Base-by-base conservation (phyloP, 1,140 invertebrate genomes). In the Macrocentrus cingulum region DNA sequence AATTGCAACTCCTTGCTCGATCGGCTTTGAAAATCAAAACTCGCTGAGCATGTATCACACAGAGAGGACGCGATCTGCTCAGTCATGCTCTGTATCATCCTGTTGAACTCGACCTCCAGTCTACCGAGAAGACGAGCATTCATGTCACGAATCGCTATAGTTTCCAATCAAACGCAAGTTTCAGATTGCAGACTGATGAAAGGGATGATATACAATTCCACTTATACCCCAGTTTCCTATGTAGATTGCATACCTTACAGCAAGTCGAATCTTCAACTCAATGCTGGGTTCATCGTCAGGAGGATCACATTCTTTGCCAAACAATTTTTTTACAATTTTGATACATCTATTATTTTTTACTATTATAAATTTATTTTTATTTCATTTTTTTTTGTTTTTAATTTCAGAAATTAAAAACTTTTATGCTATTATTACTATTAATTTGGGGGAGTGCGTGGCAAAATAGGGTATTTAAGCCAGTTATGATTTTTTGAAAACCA, bases 1-100 rank as follows among this genome's bases (percentile, higher is more conserved):
- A 48, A 48, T 23, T 48, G 16, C 45, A 48, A 19, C 42, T 44
- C 42, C 19, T 19, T 6, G 19, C 42, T 44, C 18, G 6, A 18
- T 18, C 19, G 9, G 42, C 19, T 15, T 18, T 9, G 42, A 44
- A 44, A 44, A 19, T 44, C 22, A 48, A 23, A 48, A 48, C 45
- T n/a, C 45, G 20, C 6, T 20, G 19, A 48, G 45, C 45, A 48
- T 48, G 20, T 15, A 48, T 25, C 45, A 23, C 19, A 13, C 19
- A 20, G 7, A 48, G n/a, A n/a, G n/a, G n/a, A n/a, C n/a, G n/a
- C 23, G 15, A 48, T 23, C 22, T 3, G 45, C n/a, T 48, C 20
- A 15, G n/a, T 23, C 22, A 23, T 48, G 20, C 45, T n/a, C 19
- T 25, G 29, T 48, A 23, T 48, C 22, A 48, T 29, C 23, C 29